A percentile compares a stretch with the other conserved stretches of the same genome.
Evolutionary conservation across 1,140 invertebrate genomes (phyloP).

Genomic region (Anadara kagoshimensis): DNA sequence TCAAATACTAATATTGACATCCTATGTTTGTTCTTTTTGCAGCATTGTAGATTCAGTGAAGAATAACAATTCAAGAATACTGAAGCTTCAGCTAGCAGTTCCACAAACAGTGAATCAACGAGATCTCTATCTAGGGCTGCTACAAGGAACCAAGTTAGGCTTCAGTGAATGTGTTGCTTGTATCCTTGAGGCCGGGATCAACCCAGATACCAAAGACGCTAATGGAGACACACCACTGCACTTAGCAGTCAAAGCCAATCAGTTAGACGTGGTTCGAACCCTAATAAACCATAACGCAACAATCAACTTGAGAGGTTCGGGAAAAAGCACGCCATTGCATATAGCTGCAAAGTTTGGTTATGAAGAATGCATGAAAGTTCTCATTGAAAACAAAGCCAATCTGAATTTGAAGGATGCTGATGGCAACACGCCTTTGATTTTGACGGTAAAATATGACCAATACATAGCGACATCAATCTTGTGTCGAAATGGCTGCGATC

Average conservation of each 20-base stretch:
- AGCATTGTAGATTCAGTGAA: constrained; percentile 33
- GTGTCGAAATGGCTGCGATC: constrained; percentile 44
- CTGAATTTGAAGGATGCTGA: constrained; percentile 50
- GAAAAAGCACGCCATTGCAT: constrained; percentile 55
- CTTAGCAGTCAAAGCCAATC: constrained; percentile 43
- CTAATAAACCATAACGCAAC: constrained; percentile 37
- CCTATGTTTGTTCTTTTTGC: neutral
- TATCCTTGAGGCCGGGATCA: constrained; percentile 16
- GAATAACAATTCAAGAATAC: constrained; percentile 30
- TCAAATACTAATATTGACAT: neutral
- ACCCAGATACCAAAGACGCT: constrained; percentile 22
- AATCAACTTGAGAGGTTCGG: constrained; percentile 37
- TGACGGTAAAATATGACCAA: constrained; percentile 51
- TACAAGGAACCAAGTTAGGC: constrained; percentile 37
- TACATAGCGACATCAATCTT: constrained; percentile 48
- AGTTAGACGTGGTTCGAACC: constrained; percentile 35
- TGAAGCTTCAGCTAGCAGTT: constrained; percentile 28
- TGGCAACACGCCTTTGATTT: constrained; percentile 63
- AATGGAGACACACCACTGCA: constrained; percentile 46
- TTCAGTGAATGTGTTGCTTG: constrained; percentile 28
- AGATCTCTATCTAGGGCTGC: constrained; percentile 31
- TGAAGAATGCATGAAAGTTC: constrained; percentile 50
- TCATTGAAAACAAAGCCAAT: constrained; percentile 55
- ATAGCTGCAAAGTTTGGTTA: constrained; percentile 54
- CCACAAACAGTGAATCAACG: constrained; percentile 25